Base-by-base conservation (phyloP, 2,113 vertebrate genomes). In the Ellobius talpinus region DNA sequence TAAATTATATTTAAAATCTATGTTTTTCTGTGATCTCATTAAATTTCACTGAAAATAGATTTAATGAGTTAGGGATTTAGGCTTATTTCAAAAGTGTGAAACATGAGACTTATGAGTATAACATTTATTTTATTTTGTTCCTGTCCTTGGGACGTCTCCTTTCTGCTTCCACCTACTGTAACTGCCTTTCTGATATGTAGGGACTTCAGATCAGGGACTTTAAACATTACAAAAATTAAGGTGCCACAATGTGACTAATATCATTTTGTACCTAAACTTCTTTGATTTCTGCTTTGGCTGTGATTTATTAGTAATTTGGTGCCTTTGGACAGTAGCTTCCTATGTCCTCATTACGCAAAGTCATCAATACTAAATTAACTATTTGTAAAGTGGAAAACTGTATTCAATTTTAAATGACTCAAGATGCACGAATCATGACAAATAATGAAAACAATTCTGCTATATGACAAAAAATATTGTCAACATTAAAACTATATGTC, bases 181-280 rank as follows among this genome's bases (percentile, higher is more conserved):
- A 23, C 26, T 42, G 26, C 3, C 1, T 79, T 45, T 89, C 29
- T 47, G 14, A 72, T 26, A 36, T 31, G 4, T 6, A 19, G 0
- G 7, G 10, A 17, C 26, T 23, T 24, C 2, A 5, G 31, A 33
- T 24, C 12, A 23, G 14, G 11, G 2, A 0, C 45, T 16, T 47
- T 36, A 23, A 23, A 45, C 23, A 58, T 61, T 93, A 66, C 31
- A 8, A 17, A 66, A 2, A 68, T 73, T 5, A 70, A 4, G n/a
- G 21, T 93, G 42, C 3, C 61, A 47, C 23, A 33, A 7, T 86
- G 7, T 31, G 24, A 52, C 74, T 66, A 79, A 82, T 26, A 87
- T 14, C 52, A 1, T 0, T 94, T 63, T 58, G 26, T 65, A 88
- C 29, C 21, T 23, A 47, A 39, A 42, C 0, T 50, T 89, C 12